Conservation (phyloP, 2,797 vertebrate species). For the Pipistrellus pygmaeus region DNA sequence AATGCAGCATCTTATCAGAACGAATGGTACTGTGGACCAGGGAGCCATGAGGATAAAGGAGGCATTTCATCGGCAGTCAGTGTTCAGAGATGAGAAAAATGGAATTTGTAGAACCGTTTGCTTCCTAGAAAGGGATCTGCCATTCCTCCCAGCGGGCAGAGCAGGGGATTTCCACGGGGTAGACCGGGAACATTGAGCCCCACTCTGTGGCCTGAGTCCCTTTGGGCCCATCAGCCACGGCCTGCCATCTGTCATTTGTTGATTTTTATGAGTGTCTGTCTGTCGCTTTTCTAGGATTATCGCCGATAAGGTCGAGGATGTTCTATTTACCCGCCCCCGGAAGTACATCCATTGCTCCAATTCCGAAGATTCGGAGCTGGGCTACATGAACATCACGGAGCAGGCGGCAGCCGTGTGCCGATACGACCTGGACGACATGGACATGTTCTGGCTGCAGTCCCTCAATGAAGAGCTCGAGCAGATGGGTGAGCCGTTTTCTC, state of each 20-base stretch:
- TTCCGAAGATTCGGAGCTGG: constrained; percentile 92
- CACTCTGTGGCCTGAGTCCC: not conserved
- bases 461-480: constrained; percentile 93
- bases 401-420: constrained; percentile 96
- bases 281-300: constrained; percentile 89
- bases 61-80: constrained; percentile 30
- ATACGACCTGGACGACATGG: constrained; percentile 98
- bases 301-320: constrained; percentile 92
- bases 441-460: constrained; percentile 95
- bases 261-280: constrained; percentile 37
- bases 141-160: constrained; percentile 2
- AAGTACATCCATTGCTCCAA: constrained; percentile 94
- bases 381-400: constrained; percentile 95
- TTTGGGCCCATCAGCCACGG: not conserved
- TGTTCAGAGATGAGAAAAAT: constrained; percentile 49
- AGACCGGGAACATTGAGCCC: not conserved
- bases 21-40: not conserved
- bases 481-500: constrained; percentile 92
- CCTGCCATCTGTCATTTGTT: constrained; percentile 64
- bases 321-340: constrained; percentile 93
- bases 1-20: constrained; percentile 50
- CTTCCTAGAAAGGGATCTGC: constrained; percentile 55
- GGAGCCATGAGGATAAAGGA: constrained; percentile 24
- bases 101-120: constrained; percentile 62
- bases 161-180: not conserved